phyloP scores from a whole-genome alignment of 2,888 invertebrate genomes.

The Lasioglossum vierecki region DNA sequence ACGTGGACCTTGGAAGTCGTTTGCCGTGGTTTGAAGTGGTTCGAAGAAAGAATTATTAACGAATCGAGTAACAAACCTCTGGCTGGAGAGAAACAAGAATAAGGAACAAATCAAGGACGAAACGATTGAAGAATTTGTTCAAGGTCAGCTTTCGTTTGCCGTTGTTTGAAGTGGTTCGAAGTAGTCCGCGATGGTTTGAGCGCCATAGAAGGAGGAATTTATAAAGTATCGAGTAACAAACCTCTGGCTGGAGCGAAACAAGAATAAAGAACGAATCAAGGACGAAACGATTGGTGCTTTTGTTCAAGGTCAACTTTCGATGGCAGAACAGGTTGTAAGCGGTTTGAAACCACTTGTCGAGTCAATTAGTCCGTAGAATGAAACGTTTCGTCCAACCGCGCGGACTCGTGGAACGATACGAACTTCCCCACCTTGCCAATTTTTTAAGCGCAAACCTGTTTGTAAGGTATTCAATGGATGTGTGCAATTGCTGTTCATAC shows the following conservation, averaged over 20 bases:
- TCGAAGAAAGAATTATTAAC: neutral
- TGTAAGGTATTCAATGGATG: conserved; percentile 23
- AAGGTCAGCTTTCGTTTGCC: neutral
- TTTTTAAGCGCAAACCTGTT: neutral
- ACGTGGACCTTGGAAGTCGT: neutral
- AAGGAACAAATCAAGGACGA: neutral
- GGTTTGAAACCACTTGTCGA: neutral
- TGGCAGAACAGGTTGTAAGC: neutral
- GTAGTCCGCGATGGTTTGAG: neutral
- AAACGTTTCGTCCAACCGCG: neutral
- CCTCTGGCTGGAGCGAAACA: no score
- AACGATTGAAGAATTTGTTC: neutral
- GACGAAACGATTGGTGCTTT: neutral
- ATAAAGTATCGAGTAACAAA: neutral
- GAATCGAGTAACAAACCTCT: neutral
- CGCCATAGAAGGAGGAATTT: neutral
- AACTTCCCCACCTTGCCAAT: neutral
- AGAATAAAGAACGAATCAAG: neutral
- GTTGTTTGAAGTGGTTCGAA: neutral
- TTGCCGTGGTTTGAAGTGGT: neutral
- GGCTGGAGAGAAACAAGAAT: neutral
- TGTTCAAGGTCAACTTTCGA: neutral
- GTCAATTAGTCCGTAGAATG: conserved; percentile 5
- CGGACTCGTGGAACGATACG: neutral
- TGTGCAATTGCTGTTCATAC: conserved; percentile 27